A percentile compares a stretch with the other conserved stretches of the same genome.
Conservation (phyloP, 2,888 invertebrate genomes). For the Apomyelois bistriatella region DNA sequence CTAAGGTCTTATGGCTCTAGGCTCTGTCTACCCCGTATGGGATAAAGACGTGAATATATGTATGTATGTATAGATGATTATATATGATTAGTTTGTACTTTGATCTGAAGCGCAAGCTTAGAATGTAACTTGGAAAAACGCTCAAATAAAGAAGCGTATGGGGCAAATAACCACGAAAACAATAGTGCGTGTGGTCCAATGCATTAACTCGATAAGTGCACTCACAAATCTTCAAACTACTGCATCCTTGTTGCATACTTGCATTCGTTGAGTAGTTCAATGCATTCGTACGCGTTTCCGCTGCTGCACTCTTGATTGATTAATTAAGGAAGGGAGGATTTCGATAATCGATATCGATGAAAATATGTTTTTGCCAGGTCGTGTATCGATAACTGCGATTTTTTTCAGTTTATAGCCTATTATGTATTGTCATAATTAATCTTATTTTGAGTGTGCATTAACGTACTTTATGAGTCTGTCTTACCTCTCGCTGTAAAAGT, state of each 20-base stretch:
- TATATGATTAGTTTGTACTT: no score
- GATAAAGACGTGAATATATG: no score
- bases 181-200: constrained; percentile 1
- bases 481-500: no score
- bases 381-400: not conserved
- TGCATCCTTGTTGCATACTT: not conserved
- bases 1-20: no score
- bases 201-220: not conserved
- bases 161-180: not conserved
- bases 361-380: not conserved
- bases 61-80: no score
- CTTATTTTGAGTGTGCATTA: no score
- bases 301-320: constrained; percentile 34
- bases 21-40: no score
- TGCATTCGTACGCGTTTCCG: constrained; percentile 60
- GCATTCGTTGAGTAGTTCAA: constrained; percentile 34
- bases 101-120: no score
- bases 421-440: no score
- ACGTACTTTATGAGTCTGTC: no score
- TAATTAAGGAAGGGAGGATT: constrained; percentile 33
- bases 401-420: not conserved
- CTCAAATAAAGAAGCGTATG: no score
- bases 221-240: constrained; percentile 1
- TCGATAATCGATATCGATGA: constrained; percentile 11
- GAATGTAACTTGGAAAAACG: no score